Base-by-base conservation (phyloP, 2,113 vertebrate genomes). In the Bos indicus region DNA sequence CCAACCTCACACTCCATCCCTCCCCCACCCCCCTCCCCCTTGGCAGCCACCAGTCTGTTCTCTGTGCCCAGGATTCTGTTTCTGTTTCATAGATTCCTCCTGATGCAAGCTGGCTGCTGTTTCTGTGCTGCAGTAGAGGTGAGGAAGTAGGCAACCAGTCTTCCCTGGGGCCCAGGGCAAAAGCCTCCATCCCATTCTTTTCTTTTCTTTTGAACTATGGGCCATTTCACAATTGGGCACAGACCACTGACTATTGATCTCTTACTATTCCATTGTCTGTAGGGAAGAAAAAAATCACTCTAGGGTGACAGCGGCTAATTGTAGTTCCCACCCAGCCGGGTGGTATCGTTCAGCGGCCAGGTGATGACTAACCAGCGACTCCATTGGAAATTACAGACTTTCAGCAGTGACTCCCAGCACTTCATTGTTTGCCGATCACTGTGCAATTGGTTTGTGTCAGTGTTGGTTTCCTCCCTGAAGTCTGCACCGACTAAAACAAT, bases 371-470 rank as follows among this genome's bases (percentile, higher is more conserved):
- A 84, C 71, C 86, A 56, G 71, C 80, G 10, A 52, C 6, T 74
- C 92, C 36, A 12, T 3, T 14, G 88, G 97, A 97, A 97, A 95
- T 95, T 54, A 67, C 1, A 88, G 90, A 96, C 98, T 92, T 96
- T 88, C 64, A 0, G 10, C 59, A 67, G 91, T 6, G 40, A 90
- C 95, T 95, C 94, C 95, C 88, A 56, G 1, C 26, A 54, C 88
- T 54, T 43, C 94, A 59, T 23, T 71, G 90, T 95, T 74, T 84
- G 43, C 96, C 13, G 17, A 54, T 93, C 96, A 67, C 48, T 4
- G 36, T 9, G 57, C 88, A 62, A 46, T 43, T 82, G 90, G 84
- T 48, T 62, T 46, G n/a, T 90, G 96, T 96, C 97, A 57, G 71
- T 28, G 15, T 2, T 26, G 64, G 80, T 59, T 96, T 96, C 95